Evolutionary conservation across 1,140 invertebrate species (phyloP), one percentile per base, ranked within the genome.

Genomic region (Diorhabda sublineata): DNA sequence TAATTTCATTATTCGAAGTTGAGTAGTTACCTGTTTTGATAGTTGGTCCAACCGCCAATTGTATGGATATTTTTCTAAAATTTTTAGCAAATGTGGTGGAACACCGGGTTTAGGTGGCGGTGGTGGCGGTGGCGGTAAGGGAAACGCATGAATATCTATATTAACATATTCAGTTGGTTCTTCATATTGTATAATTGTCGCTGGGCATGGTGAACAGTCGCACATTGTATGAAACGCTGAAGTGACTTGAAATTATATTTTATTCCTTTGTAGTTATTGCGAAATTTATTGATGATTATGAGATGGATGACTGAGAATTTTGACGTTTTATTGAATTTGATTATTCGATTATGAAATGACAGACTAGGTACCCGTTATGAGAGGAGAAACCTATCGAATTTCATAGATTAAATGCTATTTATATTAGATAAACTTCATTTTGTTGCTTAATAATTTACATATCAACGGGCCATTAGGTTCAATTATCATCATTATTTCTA

Each of bases 41-140:
- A 74, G 43, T 42, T 72, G 70, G 8, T 70, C 62, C 45, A 74
- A 41, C 61, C 73, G 58, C 73, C 73, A 74, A 58, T 74, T 74
- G 62, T 70, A 67, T 58, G 69, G 69, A 58, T 74, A 74, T 64
- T 74, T 74, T 56, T 59, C 67, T 64, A 74, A 63, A 11, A 72
- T 68, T 4, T 60, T 61, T 43, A 72, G 41, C 3, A 72, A 47
- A 57, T 74, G 72, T 4, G 58, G 60, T 26, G 70, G 66, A n/a
- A 74, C 68, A 3, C 11, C 11, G 5, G 45, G 57, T 0, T 57
- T 57, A 8, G 65, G 65, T 3, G 65, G 66, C 26, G 44, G 44
- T 2, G 68, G 64, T 2, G 66, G 69, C 45, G 60, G 60, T 2
- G 42, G 43, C 8, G 67, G 60, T 4, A 67, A 60, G 1, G 67